Percentiles rank a stretch among this genome's conserved stretches.
These are phyloP conservation scores for Sterrhoptilus dennistouni DNA, from an alignment of 2,113 vertebrate genomes.

Conservation along the genomic window DNA sequence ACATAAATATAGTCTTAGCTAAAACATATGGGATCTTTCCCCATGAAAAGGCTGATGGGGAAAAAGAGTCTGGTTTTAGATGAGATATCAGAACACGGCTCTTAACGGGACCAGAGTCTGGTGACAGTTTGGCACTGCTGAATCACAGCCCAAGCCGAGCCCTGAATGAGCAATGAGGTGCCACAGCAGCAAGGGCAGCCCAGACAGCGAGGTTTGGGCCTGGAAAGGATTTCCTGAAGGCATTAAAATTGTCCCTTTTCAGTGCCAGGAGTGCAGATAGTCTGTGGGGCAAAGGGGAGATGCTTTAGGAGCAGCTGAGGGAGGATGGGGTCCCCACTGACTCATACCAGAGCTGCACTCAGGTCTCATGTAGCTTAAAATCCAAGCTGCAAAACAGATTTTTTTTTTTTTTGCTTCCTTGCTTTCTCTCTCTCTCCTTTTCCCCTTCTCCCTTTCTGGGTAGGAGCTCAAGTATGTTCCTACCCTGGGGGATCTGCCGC, in stretches of 20 bases:
- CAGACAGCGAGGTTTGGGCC: background rate
- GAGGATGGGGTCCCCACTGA: background rate
- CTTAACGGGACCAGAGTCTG: background rate
- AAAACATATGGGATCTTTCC: background rate
- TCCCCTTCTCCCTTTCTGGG: background rate
- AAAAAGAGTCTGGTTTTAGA: background rate
- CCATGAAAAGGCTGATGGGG: background rate
- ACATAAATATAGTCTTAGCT: background rate
- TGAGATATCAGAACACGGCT: background rate
- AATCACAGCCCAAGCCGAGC: background rate
- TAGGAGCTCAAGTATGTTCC: slow-evolving; percentile 65
- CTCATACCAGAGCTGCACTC: background rate
- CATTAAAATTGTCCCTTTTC: background rate
- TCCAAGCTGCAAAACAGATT: background rate
- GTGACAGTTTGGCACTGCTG: slow-evolving; percentile 17
- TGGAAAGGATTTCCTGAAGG: slow-evolving; percentile 20
- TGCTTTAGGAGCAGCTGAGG: background rate
- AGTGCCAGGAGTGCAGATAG: background rate
- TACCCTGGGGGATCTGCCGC: slow-evolving; percentile 62
- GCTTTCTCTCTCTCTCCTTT: background rate
- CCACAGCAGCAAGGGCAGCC: background rate
- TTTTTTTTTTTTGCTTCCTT: background rate
- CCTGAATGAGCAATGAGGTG: slow-evolving; percentile 15
- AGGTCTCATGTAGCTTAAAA: background rate
- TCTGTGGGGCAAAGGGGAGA: background rate